A percentile compares a stretch with the other conserved stretches of the same genome.
phyloP scores from a whole-genome alignment of 2,113 vertebrate species.

The Gopherus flavomarginatus region DNA sequence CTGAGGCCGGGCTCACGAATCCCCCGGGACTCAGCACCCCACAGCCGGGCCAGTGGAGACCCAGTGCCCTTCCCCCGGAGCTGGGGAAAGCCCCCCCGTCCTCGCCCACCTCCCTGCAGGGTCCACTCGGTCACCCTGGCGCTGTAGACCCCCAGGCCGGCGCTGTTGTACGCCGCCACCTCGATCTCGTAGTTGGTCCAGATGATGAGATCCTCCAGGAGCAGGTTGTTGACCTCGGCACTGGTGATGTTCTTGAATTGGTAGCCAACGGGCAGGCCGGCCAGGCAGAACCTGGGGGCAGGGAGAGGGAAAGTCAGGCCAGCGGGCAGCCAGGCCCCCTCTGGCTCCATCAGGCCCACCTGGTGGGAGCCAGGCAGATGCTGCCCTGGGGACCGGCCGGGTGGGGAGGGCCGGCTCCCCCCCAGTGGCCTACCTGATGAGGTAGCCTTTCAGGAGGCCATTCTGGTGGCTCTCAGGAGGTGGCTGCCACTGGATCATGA shows the following conservation, averaged over 20 bases:
- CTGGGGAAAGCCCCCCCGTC: fast-evolving
- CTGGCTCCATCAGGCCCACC: background rate
- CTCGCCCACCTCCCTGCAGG: constrained; percentile 93
- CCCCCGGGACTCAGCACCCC: fast-evolving
- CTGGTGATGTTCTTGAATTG: constrained; percentile 98
- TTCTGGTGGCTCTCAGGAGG: constrained; percentile 97
- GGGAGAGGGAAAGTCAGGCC: fast-evolving
- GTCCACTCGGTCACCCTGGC: constrained; percentile 97
- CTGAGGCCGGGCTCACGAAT: background rate
- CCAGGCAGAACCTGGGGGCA: constrained; percentile 92
- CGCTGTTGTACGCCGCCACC: constrained; percentile 96
- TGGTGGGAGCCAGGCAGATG: background rate
- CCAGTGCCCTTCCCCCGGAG: fast-evolving
- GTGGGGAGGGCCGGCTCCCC: fast-evolving
- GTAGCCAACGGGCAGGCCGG: constrained; percentile 95
- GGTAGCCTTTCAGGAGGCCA: constrained; percentile 91
- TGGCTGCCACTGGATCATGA: constrained; percentile 99
- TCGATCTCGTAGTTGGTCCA: constrained; percentile 99
- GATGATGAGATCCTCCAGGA: constrained; percentile 98
- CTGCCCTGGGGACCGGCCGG: background rate
- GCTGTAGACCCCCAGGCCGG: constrained; percentile 93
- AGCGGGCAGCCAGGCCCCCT: fast-evolving
- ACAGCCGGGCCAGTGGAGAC: fast-evolving
- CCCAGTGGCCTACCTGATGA: constrained; percentile 82
- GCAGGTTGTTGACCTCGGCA: constrained; percentile 90